Evolutionary conservation across 2,113 vertebrate genomes (phyloP), one percentile per base, ranked within the genome.

Genomic region (Hiodon alosoides): DNA sequence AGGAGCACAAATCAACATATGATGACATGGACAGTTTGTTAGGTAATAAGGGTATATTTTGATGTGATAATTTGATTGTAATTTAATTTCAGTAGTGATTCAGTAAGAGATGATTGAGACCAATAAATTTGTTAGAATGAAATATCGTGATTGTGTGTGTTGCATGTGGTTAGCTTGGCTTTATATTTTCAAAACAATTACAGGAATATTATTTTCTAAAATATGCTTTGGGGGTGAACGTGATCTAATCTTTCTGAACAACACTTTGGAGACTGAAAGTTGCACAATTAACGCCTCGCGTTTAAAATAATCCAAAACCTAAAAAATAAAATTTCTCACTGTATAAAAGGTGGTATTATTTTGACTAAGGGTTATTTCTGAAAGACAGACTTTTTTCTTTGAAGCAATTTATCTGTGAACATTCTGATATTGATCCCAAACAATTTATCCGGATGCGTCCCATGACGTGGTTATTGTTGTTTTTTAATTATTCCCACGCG

Each of bases 41-140:
- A 92, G 89, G 91, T 93, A 89, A 93, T 89, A 92, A 93, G 88
- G 92, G 92, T 94, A 85, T 96, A 91, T 94, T 94, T 93, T 91
- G 93, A 93, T 96, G 94, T 94, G 91, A 94, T 94, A 89, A 94
- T 93, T 94, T 94, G 93, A 93, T 91, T 98, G 93, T 95, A 95
- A 98, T 98, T 98, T 98, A 98, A 98, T 95, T 95, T 93, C 90
- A 94, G 92, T 98, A 94, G 92, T 95, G 94, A 94, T 93, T 94
- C 92, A 93, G 92, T 93, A 93, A 92, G 94, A 93, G 92, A 91
- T 92, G 91, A 96, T 94, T 92, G 93, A 96, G 92, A 94, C 96
- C 86, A 98, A 99, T 98, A 98, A 98, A 99, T 95, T 92, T 95
- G 91, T 93, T 93, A 94, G 91, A 93, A 69, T 91, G 87, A 93